These are phyloP conservation scores for Temnothorax ravouxi DNA, from an alignment of 2,888 invertebrate genomes.

Conservation along the genomic window DNA sequence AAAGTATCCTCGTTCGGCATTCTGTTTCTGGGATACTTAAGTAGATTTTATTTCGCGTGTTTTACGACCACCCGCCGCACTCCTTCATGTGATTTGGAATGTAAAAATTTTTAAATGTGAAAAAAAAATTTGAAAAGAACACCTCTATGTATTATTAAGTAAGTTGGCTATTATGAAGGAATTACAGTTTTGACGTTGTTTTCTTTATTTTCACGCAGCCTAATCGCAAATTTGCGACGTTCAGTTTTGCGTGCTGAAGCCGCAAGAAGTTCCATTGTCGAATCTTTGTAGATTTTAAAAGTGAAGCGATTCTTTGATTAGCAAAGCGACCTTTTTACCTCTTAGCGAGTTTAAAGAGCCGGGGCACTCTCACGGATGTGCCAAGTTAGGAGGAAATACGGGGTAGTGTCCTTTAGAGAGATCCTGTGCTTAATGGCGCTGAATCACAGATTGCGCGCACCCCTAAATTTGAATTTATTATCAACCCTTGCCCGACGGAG, in stretches of 20 bases:
- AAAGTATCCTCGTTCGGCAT: constrained; percentile 77
- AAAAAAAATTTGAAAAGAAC: not conserved
- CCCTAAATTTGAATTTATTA: constrained; percentile 83
- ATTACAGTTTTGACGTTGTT: not conserved
- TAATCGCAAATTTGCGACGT: not conserved
- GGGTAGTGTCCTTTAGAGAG: constrained; percentile 79
- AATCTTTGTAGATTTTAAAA: constrained; percentile 31
- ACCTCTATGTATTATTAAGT: not conserved
- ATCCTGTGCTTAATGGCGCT: constrained; percentile 86
- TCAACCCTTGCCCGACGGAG: constrained; percentile 82
- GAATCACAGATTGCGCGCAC: constrained; percentile 86
- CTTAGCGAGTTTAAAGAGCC: constrained; percentile 70
- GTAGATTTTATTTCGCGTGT: constrained; percentile 77
- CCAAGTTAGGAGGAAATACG: constrained; percentile 80
- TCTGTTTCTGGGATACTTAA: constrained; percentile 80
- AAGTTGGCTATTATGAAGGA: not conserved
- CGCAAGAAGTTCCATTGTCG: not conserved
- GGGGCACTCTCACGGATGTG: constrained; percentile 74
- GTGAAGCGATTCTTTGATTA: constrained; percentile 32
- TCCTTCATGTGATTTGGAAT: constrained; percentile 61
- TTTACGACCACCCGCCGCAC: constrained; percentile 74
- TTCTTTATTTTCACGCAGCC: not conserved
- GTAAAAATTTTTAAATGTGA: constrained; percentile 33
- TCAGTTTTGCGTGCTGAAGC: not conserved
- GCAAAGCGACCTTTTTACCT: constrained; percentile 70